These are phyloP conservation scores for Plagodis dolabraria DNA, from an alignment of 2,888 invertebrate genomes.

Conservation along the genomic window DNA sequence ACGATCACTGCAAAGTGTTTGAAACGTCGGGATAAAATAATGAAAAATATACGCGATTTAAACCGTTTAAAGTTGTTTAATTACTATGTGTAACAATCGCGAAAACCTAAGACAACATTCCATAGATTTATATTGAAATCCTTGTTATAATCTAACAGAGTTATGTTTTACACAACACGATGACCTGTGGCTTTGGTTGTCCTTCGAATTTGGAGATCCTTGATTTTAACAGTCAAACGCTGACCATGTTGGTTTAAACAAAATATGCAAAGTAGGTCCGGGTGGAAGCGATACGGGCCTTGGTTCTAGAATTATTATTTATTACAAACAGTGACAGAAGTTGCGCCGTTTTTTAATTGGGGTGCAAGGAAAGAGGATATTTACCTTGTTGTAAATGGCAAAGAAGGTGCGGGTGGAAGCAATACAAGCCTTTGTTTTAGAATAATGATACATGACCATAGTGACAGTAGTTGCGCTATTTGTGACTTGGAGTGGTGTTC, in stretches of 20 bases:
- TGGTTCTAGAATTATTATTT: slow-evolving; percentile 27
- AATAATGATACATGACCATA: too few relatives aligned
- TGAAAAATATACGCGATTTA: too few relatives aligned
- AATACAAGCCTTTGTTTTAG: too few relatives aligned
- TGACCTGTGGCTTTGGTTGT: slow-evolving; percentile 62
- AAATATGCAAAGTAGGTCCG: slow-evolving; percentile 82
- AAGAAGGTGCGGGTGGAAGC: too few relatives aligned
- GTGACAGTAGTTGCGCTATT: too few relatives aligned
- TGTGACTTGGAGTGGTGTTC: too few relatives aligned
- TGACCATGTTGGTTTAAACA: slow-evolving; percentile 77
- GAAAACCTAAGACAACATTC: too few relatives aligned
- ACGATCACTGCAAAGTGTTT: too few relatives aligned
- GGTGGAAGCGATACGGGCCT: slow-evolving; percentile 72
- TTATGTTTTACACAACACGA: slow-evolving; percentile 42
- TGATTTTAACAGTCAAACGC: slow-evolving; percentile 81
- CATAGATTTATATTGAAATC: slow-evolving; percentile 4
- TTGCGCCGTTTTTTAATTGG: neutral
- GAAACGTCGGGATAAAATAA: too few relatives aligned
- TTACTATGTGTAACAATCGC: too few relatives aligned
- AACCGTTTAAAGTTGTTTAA: too few relatives aligned
- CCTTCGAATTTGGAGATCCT: slow-evolving; percentile 69
- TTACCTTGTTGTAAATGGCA: neutral
- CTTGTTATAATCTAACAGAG: too few relatives aligned
- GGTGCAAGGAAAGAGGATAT: neutral
- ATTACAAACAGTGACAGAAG: slow-evolving; percentile 16